These are phyloP conservation scores for Menidia beryllina DNA, from an alignment of 2,113 vertebrate species.

Conservation along the genomic window DNA sequence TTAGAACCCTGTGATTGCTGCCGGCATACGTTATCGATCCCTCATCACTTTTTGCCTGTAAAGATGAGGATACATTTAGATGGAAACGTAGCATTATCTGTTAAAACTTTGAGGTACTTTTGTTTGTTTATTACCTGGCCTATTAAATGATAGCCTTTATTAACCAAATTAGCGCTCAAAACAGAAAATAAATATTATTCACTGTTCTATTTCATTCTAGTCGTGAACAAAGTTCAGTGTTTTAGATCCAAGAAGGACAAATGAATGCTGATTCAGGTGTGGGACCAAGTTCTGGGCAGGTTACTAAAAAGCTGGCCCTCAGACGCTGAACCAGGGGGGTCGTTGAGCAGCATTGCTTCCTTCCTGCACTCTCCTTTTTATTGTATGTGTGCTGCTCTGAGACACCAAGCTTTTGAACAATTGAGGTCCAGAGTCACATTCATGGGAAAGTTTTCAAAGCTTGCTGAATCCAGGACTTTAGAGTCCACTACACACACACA, in stretches of 20 bases:
- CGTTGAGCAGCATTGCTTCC: constrained; percentile 65
- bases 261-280: constrained; percentile 54
- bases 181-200: neutral
- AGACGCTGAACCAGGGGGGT: constrained; percentile 53
- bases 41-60: constrained; percentile 8
- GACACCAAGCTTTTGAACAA: constrained; percentile 66
- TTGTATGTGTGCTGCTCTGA: constrained; percentile 53
- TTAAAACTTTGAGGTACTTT: neutral
- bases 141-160: neutral
- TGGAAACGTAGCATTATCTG: neutral
- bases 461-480: neutral
- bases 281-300: constrained; percentile 55
- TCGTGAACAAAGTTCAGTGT: neutral
- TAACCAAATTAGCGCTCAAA: neutral
- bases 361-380: constrained; percentile 64
- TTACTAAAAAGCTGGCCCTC: constrained; percentile 55
- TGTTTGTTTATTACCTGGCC: neutral
- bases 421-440: constrained; percentile 62
- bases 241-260: neutral
- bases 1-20: constrained; percentile 72
- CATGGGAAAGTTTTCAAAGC: constrained; percentile 9
- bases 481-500: too few species aligned
- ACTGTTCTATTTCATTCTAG: neutral
- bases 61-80: constrained; percentile 3
- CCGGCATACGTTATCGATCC: constrained; percentile 43